Conservation (phyloP, 2,797 vertebrate species). For the Enteromius radiatus region DNA sequence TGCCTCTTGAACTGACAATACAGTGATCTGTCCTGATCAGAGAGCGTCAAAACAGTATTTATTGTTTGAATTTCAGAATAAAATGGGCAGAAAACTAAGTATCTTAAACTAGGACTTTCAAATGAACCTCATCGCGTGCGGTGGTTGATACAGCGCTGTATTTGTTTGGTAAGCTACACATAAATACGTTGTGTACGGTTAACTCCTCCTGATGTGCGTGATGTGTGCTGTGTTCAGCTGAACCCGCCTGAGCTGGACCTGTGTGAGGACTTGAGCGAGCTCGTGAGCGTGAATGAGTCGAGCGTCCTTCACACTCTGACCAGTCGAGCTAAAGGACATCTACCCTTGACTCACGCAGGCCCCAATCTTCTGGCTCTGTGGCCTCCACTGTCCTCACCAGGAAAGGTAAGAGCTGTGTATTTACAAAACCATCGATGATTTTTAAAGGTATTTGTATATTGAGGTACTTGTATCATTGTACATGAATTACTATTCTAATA, state of each 20-base stretch:
- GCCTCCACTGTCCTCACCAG: constrained; percentile 64
- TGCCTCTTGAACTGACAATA: no score
- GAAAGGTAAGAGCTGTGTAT: constrained; percentile 53
- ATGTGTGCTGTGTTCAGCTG: constrained; percentile 71
- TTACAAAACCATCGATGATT: neutral
- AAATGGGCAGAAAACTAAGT: no score
- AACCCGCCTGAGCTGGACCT: constrained; percentile 86
- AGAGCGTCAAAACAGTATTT: no score
- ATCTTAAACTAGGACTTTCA: no score
- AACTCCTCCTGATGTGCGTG: neutral
- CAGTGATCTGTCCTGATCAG: no score
- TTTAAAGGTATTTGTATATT: neutral
- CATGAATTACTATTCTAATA: neutral
- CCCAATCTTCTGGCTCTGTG: constrained; percentile 82
- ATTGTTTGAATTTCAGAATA: no score
- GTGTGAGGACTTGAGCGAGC: constrained; percentile 85
- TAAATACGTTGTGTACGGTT: no score
- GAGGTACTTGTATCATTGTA: neutral
- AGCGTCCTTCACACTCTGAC: constrained; percentile 83
- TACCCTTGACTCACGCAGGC: constrained; percentile 81
- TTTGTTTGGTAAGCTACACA: no score
- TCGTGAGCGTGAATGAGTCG: constrained; percentile 85
- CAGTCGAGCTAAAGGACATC: constrained; percentile 76
- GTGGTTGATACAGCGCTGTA: no score
- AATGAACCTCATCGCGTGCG: no score